Base-by-base conservation (phyloP, 2,888 invertebrate species). In the Drosophila histrio region DNA sequence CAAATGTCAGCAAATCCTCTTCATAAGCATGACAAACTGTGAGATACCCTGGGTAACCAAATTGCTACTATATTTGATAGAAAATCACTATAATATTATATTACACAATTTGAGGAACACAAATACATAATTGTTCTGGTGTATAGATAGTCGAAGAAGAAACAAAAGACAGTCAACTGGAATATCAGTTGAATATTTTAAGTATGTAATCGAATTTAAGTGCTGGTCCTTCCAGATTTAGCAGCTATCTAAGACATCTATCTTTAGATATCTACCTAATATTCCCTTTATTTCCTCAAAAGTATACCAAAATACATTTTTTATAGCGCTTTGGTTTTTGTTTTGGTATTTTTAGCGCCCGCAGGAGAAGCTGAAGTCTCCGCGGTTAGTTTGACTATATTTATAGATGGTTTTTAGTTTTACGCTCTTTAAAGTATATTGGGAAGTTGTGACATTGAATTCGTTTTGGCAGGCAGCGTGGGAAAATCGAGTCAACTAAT, bases 381-480 rank as follows among this genome's bases (percentile, higher is more conserved):
- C 38, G 41, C 38, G 11, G 30, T 44, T 56, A 13, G 32, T 11
- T 54, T 44, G 21, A 13, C 32, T 39, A 17, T 46, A 44, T 46
- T 58, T 41, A 11, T 52, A 21, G 54, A 43, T 26, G 4, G 17
- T 28, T 47, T 49, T 39, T 15, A 32, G 1, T 28, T 50, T 39
- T 44, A 1, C 5, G 3, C 39, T 57, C 38, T 43, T 39, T 39
- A n/a, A 34, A 28, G 21, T 13, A 3, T 28, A 11, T 21, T 6
- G 1, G 5, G 17, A 17, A 11, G 5, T 21, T 17, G 39, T 83
- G 83, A 86, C 78, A 79, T 72, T 76, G 83, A 86, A 76, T 83
- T 82, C 46, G 76, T 44, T 77, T 52, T 60, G 53, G 50, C 41
- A 38, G 44, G 13, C 68, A 63, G 63, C 78, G 83, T 83, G 82